Percentiles rank a stretch among this genome's conserved stretches.
These are phyloP conservation scores for Copidosoma aretas DNA, from an alignment of 2,888 invertebrate species.

Conservation along the genomic window DNA sequence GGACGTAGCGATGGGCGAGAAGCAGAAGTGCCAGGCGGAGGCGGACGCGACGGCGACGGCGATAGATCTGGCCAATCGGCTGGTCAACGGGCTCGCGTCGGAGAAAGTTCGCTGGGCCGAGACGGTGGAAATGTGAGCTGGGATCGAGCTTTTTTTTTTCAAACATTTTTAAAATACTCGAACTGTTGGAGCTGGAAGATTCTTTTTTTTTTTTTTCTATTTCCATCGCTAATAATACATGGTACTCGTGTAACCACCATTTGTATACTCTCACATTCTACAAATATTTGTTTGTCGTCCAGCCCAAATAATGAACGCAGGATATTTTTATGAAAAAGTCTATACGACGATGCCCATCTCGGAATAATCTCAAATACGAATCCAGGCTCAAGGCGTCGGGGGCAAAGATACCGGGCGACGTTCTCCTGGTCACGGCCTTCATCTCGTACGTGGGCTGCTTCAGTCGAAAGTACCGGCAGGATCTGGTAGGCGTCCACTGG, in stretches of 20 bases:
- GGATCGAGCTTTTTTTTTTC: not conserved
- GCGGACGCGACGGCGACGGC: slow-evolving; percentile 89
- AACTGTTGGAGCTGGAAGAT: no score
- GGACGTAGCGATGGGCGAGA: slow-evolving; percentile 84
- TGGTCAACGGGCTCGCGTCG: slow-evolving; percentile 91
- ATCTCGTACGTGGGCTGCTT: slow-evolving; percentile 96
- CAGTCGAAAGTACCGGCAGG: slow-evolving; percentile 80
- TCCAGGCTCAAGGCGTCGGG: slow-evolving; percentile 73
- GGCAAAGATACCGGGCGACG: slow-evolving; percentile 85
- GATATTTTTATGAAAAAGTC: no score
- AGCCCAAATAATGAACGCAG: no score
- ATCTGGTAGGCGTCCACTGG: slow-evolving; percentile 82
- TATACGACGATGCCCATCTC: no score
- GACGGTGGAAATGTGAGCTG: slow-evolving; percentile 65
- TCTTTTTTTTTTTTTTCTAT: no score
- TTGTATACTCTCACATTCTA: no score
- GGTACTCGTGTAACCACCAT: no score
- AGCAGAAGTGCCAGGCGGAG: slow-evolving; percentile 89
- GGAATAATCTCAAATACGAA: not conserved
- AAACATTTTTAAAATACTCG: no score
- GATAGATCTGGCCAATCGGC: slow-evolving; percentile 88
- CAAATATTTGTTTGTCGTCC: no score
- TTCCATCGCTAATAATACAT: no score
- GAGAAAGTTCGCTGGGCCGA: slow-evolving; percentile 87
- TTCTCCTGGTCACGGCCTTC: slow-evolving; percentile 87